A percentile compares a stretch with the other conserved stretches of the same genome.
Conservation (phyloP, 2,888 invertebrate genomes). For the Drosophila pseudotalamancana region DNA sequence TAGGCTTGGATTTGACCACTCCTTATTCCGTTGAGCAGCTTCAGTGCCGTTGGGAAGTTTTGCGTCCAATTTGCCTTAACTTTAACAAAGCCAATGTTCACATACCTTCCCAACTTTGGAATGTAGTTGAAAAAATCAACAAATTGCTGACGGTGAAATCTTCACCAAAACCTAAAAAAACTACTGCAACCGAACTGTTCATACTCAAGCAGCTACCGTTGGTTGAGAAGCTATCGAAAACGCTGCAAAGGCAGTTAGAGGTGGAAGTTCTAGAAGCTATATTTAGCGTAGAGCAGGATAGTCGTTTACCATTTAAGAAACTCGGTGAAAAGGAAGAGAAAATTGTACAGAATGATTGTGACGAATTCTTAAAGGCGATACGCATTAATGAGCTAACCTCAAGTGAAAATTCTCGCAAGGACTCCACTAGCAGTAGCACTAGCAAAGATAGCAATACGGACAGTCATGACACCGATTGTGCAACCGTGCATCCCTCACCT, state of each 20-base stretch:
- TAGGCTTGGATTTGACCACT: conserved; percentile 1
- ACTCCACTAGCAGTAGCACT: not conserved
- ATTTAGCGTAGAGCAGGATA: conserved; percentile 50
- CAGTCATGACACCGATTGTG: not conserved
- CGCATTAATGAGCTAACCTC: conserved; percentile 49
- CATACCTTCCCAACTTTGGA: conserved; percentile 49
- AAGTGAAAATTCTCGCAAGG: not conserved
- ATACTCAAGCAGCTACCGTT: conserved; percentile 46
- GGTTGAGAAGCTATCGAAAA: conserved; percentile 40
- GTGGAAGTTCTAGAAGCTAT: conserved; percentile 68
- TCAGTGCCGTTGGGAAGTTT: conserved; percentile 63
- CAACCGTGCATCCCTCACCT: too few species aligned
- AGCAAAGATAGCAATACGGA: not conserved
- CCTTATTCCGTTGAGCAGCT: conserved; percentile 57
- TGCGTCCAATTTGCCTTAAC: conserved; percentile 54
- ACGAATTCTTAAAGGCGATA: conserved; percentile 55
- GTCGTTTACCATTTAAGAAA: not conserved
- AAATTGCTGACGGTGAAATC: not conserved
- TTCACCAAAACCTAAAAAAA: too few species aligned
- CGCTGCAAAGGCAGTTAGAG: conserved; percentile 57
- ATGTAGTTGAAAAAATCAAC: conserved; percentile 49
- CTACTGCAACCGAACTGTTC: not conserved
- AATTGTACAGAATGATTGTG: conserved; percentile 46
- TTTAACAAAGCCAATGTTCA: conserved; percentile 46
- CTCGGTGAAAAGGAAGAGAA: not conserved